Evolutionary conservation across 2,113 vertebrate species (phyloP).

Genomic region (Amblyornis subalaris): DNA sequence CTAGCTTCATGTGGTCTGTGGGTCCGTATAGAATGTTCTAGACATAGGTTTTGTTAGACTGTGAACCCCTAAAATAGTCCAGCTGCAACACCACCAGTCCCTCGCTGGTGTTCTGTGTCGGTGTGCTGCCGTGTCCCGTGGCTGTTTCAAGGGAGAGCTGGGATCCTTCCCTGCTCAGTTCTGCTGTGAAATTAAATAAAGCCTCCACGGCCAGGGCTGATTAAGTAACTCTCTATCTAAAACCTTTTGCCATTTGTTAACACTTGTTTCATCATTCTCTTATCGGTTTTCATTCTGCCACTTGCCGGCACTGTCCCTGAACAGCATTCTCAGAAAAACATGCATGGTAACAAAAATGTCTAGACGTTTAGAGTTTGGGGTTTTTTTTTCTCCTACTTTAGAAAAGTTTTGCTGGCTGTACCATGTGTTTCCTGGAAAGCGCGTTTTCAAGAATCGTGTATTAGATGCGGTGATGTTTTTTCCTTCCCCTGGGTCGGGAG

Average conservation of each 20-base stretch:
- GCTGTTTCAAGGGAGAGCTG: background rate
- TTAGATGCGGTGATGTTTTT: background rate
- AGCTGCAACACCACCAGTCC: background rate
- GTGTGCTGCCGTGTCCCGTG: background rate
- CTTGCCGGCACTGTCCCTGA: background rate
- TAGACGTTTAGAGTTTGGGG: fast-evolving
- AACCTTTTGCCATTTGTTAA: fast-evolving
- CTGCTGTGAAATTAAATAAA: background rate
- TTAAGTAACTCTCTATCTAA: background rate
- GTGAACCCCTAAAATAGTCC: background rate
- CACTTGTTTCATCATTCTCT: fast-evolving
- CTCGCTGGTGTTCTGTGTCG: background rate
- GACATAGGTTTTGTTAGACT: background rate
- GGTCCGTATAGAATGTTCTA: background rate
- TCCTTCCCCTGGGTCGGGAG: fast-evolving
- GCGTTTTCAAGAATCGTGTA: fast-evolving
- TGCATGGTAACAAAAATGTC: fast-evolving
- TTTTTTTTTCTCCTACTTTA: background rate
- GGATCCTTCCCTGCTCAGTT: background rate
- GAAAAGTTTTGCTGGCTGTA: background rate
- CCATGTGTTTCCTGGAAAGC: fast-evolving
- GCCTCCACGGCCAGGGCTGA: background rate
- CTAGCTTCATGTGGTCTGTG: background rate
- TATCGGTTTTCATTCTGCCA: background rate
- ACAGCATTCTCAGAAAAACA: background rate